phyloP scores from a whole-genome alignment of 2,888 invertebrate species.

The Stenotaenia linearis region DNA sequence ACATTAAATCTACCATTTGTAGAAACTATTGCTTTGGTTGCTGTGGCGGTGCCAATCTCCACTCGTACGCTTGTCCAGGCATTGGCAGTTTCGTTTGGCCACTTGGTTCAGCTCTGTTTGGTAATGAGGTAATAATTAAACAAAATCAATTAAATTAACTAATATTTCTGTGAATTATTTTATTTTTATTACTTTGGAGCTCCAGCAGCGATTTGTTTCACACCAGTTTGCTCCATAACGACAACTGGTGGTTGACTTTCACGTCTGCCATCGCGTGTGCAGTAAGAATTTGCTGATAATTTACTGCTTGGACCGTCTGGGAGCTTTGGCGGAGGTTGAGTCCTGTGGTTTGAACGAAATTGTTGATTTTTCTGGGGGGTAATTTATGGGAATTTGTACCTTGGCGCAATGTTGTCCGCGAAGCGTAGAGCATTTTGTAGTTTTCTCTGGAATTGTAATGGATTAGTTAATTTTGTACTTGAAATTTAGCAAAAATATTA shows the following conservation, averaged over 20 bases:
- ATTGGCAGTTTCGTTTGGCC: not conserved
- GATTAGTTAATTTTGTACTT: not conserved
- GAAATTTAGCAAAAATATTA: not conserved
- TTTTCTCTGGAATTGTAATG: slow-evolving; percentile 30
- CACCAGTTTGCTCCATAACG: slow-evolving; percentile 44
- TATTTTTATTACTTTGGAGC: not conserved
- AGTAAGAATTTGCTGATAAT: slow-evolving; percentile 77
- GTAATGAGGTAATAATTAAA: not conserved
- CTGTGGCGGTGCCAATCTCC: not conserved
- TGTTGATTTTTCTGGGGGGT: too few relatives aligned
- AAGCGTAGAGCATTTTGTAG: slow-evolving; percentile 58
- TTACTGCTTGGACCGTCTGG: slow-evolving; percentile 77
- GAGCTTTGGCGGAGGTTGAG: slow-evolving; percentile 71
- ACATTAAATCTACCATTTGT: not conserved
- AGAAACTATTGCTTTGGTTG: not conserved
- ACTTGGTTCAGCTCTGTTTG: not conserved
- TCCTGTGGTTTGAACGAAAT: too few relatives aligned
- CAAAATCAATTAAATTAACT: not conserved
- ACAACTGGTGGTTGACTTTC: slow-evolving; percentile 65
- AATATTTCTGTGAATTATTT: not conserved
- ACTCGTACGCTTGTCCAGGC: not conserved
- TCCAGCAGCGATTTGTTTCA: not conserved
- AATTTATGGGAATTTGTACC: too few relatives aligned
- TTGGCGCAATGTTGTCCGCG: slow-evolving; percentile 58
- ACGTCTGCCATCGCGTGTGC: slow-evolving; percentile 71